A percentile compares a stretch with the other conserved stretches of the same genome.
Evolutionary conservation across 2,888 invertebrate species (phyloP).

Genomic region (Drosophila kambysellisi): DNA sequence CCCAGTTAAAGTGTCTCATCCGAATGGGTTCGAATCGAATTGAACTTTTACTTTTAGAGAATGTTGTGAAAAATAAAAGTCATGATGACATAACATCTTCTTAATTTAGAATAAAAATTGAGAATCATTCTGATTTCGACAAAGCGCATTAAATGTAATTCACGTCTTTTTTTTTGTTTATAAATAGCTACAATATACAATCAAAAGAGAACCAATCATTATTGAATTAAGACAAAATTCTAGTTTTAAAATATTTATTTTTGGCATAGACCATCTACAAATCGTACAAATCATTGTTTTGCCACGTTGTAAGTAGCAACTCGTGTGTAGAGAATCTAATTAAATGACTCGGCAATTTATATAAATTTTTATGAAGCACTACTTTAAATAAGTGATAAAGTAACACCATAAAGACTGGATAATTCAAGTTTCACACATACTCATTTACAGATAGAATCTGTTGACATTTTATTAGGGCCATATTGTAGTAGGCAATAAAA

Average conservation of each 20-base stretch:
- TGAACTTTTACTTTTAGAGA: background rate
- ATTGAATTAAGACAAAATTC: background rate
- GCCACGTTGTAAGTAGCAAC: background rate
- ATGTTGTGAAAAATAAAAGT: slow-evolving; percentile 7
- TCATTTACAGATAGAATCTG: background rate
- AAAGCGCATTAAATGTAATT: background rate
- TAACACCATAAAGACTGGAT: background rate
- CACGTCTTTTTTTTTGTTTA: background rate
- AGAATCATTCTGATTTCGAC: background rate
- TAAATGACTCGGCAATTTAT: slow-evolving; percentile 28
- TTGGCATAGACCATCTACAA: background rate
- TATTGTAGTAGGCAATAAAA: too few species aligned
- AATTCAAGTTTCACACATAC: background rate
- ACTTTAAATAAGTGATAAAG: background rate
- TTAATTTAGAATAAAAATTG: background rate
- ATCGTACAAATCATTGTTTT: slow-evolving; percentile 9
- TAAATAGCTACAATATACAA: background rate
- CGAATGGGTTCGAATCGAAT: background rate
- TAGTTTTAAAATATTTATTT: slow-evolving; percentile 7
- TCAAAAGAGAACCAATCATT: background rate
- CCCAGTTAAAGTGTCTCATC: background rate
- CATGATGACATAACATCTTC: background rate
- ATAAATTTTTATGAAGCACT: slow-evolving; percentile 2
- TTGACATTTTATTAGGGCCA: background rate
- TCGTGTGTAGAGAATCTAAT: slow-evolving; percentile 8